Evolutionary conservation across 2,888 invertebrate species (phyloP), one percentile per base, ranked within the genome.

Genomic region (Brenthis daphne): DNA sequence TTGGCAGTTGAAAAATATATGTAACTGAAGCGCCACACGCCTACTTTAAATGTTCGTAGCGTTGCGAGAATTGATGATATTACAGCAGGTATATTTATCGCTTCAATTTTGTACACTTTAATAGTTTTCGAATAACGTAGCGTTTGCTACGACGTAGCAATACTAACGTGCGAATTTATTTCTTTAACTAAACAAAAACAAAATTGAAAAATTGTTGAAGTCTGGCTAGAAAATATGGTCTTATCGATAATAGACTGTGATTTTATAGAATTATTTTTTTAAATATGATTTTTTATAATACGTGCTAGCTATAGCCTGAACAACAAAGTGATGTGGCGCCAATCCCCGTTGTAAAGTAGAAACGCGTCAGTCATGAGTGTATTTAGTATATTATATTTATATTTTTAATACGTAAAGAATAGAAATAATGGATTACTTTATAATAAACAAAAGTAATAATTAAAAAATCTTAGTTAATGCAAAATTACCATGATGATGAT

Each of bases 11-110:
- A 48, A 58, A 58, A 58, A 58, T 48, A 6, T 24, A 58, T 29
- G n/a, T 48, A 48, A 48, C 48, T n/a, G 58, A 58, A 24, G 58
- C 29, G n/a, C 24, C 54, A 4, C 43, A 20, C 43, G 54, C 63
- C 63, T 63, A 54, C 63, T 63, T 43, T 13, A 14, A 43, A 63
- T 54, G 63, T 37, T 14, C 14, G 43, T 14, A 20, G 37, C 63
- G 54, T 43, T 53, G 63, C 53, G 20, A 54, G 63, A 63, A 54
- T 63, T 54, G 63, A 63, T 63, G 53, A 54, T 63, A 63, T 63
- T 63, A 63, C 54, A 63, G 53, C 63, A 63, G 63, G 63, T 54
- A 63, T 63, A 63, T 63, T 63, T 63, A 63, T 63, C 37, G 63
- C 37, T 63, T 53, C 63, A 63, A 63, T 63, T 63, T 63, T 33